Conservation (phyloP, 2,113 vertebrate species). For the Sitta europaea region DNA sequence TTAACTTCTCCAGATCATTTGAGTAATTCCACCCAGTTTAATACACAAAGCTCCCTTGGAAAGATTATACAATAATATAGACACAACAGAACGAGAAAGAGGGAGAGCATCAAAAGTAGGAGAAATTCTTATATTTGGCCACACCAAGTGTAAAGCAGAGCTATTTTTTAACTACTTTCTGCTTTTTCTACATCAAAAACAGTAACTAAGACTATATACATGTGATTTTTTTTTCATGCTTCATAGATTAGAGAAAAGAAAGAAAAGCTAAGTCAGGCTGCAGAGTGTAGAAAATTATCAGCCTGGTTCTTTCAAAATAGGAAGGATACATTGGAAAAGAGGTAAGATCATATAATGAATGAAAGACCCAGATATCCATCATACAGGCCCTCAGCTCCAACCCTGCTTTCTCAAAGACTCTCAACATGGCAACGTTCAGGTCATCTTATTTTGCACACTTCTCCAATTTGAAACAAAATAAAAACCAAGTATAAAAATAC, state of each 20-base stretch:
- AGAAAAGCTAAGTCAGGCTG: background rate
- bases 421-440: background rate
- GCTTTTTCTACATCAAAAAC: background rate
- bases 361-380: background rate
- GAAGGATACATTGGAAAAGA: background rate
- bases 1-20: background rate
- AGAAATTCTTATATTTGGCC: background rate
- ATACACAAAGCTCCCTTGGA: background rate
- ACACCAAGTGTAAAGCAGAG: background rate
- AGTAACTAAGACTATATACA: background rate
- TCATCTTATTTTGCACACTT: background rate
- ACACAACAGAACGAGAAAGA: background rate
- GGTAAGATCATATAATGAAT: background rate
- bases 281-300: background rate
- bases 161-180: background rate
- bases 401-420: background rate
- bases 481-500: background rate
- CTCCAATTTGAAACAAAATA: background rate
- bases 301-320: background rate
- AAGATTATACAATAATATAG: background rate
- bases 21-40: background rate
- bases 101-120: background rate
- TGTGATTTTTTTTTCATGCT: background rate
- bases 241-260: background rate
- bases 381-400: background rate